Percentiles rank a stretch among this genome's conserved stretches.
Evolutionary conservation across 30 jellyfish, hydroid and myxozoan genomes (phyloP).

Genomic region (Phacellophora camtschatica): DNA sequence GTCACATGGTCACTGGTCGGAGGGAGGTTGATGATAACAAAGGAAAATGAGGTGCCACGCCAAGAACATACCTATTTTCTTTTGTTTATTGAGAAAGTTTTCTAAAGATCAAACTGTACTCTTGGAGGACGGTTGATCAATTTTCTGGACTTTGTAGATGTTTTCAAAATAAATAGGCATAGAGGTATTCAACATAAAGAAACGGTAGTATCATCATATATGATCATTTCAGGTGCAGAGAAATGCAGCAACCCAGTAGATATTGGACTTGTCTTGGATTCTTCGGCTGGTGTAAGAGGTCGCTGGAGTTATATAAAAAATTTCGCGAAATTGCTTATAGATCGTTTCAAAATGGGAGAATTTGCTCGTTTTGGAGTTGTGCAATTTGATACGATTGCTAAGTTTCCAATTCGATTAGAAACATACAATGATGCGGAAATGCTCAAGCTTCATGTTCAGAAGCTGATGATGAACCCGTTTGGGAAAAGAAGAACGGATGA

Average conservation of each 20-base stretch:
- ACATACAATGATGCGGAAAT: conserved; percentile 70
- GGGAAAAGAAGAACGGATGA: conserved; percentile 91
- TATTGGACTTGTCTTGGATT: conserved; percentile 84
- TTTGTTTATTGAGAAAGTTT: no score
- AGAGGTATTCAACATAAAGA: no score
- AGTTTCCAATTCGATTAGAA: conserved; percentile 79
- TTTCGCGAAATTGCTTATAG: conserved; percentile 57
- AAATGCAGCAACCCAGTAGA: conserved; percentile 74
- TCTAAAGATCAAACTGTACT: no score
- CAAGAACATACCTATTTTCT: no score
- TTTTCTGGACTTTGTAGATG: no score
- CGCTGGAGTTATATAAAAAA: conserved; percentile 87
- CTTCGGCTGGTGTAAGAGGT: conserved; percentile 84
- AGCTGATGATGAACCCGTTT: conserved; percentile 76
- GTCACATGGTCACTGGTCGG: no score
- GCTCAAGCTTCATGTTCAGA: conserved; percentile 60
- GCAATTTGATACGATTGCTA: conserved; percentile 87
- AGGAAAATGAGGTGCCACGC: no score
- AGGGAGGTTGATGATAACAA: no score
- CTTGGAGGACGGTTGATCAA: no score
- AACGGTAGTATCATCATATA: no score
- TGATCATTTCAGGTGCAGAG: conserved; percentile 1
- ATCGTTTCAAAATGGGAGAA: conserved; percentile 82
- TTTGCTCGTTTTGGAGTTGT: conserved; percentile 84
- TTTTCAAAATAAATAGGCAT: no score